Conservation (phyloP, 2,797 vertebrate genomes). For the Danio aesculapii region DNA sequence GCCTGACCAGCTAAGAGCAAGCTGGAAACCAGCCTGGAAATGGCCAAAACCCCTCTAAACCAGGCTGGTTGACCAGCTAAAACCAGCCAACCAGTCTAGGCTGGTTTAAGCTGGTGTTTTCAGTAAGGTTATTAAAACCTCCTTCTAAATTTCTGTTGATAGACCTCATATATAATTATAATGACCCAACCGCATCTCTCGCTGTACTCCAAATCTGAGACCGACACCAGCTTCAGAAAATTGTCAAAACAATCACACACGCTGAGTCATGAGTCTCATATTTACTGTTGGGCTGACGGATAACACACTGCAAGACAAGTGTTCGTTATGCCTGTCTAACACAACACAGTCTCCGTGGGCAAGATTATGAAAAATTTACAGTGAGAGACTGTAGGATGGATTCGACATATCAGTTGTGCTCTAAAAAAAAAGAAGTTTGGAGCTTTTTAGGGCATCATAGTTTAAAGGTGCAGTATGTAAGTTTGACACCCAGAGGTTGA, state of each 20-base stretch:
- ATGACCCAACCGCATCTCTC: background rate
- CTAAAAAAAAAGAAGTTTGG: background rate
- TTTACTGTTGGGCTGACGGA: background rate
- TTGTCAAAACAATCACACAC: background rate
- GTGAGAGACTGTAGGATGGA: conserved; percentile 1
- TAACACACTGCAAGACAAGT: background rate
- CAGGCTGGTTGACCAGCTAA: no score
- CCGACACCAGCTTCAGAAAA: background rate
- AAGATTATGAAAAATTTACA: background rate
- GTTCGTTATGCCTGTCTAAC: background rate
- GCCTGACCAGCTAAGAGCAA: no score
- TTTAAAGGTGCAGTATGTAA: no score
- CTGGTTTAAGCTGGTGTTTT: no score
- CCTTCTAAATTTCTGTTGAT: background rate
- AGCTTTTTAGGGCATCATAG: background rate
- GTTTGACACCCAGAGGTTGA: no score
- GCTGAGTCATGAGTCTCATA: background rate
- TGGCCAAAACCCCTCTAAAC: no score
- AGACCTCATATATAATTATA: background rate
- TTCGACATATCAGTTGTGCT: background rate
- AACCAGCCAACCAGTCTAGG: no score
- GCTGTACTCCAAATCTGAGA: background rate
- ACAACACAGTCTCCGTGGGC: background rate
- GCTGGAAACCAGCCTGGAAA: no score
- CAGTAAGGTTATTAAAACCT: no score